Percentiles rank a stretch among this genome's conserved stretches.
Conservation (phyloP, 2,888 invertebrate genomes). For the Drosophila greeni region DNA sequence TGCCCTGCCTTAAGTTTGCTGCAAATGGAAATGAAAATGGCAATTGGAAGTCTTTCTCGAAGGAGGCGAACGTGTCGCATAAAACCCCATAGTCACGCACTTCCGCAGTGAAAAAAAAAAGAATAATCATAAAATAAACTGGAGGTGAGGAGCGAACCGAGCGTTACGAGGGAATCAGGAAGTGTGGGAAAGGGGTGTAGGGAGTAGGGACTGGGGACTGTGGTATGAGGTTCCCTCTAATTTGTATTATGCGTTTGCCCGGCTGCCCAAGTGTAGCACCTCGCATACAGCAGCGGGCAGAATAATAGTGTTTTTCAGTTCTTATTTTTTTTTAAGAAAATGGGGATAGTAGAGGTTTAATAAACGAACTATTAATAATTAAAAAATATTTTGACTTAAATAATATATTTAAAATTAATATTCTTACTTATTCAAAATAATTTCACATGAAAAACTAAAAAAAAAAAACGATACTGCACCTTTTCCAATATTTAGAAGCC, state of each 20-base stretch:
- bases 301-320: background rate
- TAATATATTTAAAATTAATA: too few species aligned
- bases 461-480: too few species aligned
- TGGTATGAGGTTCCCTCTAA: slow-evolving; percentile 24
- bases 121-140: slow-evolving; percentile 9
- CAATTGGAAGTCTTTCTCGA: slow-evolving; percentile 51
- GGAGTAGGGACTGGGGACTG: background rate
- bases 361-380: too few species aligned
- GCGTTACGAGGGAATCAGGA: slow-evolving; percentile 20
- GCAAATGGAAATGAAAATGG: slow-evolving; percentile 34
- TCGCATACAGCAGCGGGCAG: background rate
- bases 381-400: too few species aligned
- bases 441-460: too few species aligned
- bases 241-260: slow-evolving; percentile 34
- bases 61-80: slow-evolving; percentile 53
- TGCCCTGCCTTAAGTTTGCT: slow-evolving; percentile 31
- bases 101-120: slow-evolving; percentile 47
- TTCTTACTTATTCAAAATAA: too few species aligned
- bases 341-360: too few species aligned
- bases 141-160: slow-evolving; percentile 14
- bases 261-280: slow-evolving; percentile 22
- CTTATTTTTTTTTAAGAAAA: too few species aligned
- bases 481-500: too few species aligned
- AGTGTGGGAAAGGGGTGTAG: background rate
- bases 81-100: slow-evolving; percentile 68